Percentiles rank a stretch among this genome's conserved stretches.
Evolutionary conservation across 2,888 invertebrate species (phyloP).

Genomic region (Calliopum simillimum): DNA sequence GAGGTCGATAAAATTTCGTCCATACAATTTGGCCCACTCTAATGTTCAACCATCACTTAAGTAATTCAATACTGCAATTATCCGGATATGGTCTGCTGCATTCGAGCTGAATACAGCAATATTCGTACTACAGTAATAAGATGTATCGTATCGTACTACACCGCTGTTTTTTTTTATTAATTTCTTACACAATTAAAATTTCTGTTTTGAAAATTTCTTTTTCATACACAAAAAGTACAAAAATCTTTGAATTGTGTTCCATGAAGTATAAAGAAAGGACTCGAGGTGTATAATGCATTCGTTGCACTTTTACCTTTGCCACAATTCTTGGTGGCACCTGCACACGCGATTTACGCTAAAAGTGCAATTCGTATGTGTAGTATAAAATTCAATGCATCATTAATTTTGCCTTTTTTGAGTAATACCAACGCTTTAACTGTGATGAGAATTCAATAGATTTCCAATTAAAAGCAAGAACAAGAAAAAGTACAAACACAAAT

Average conservation of each 20-base stretch:
- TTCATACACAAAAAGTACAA: neutral
- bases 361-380: constrained; percentile 19
- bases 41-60: neutral
- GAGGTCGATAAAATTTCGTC: no score
- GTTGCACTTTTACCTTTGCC: constrained; percentile 26
- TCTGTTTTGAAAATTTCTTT: constrained; percentile 7
- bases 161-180: neutral
- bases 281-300: neutral
- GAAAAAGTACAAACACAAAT: no score
- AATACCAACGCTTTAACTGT: no score
- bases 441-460: no score
- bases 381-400: constrained; percentile 19
- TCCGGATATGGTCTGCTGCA: constrained; percentile 52
- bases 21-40: no score
- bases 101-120: constrained; percentile 25
- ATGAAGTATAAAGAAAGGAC: neutral
- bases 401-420: constrained; percentile 4
- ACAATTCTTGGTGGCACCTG: constrained; percentile 10
- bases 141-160: neutral
- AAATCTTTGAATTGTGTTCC: neutral
- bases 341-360: constrained; percentile 32
- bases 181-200: constrained; percentile 10
- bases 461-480: no score
- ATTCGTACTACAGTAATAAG: neutral
- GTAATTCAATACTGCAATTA: constrained; percentile 54